Evolutionary conservation across 2,888 invertebrate genomes (phyloP).

Genomic region (Dendrolimus houi): DNA sequence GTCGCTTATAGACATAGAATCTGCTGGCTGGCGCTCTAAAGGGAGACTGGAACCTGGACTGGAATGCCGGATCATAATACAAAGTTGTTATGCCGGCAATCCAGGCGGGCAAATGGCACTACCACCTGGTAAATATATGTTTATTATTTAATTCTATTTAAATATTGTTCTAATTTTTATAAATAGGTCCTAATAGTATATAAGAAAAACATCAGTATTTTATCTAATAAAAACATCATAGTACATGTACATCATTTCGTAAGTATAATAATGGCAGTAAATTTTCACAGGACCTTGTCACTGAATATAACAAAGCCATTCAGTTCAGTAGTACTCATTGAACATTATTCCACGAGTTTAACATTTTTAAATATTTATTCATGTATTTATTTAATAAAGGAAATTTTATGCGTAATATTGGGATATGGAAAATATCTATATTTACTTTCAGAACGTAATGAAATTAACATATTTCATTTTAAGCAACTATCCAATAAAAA

Average conservation of each 20-base stretch:
- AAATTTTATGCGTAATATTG: slow-evolving; percentile 14
- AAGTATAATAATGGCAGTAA: neutral
- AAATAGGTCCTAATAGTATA: too few species aligned
- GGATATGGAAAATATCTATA: slow-evolving; percentile 11
- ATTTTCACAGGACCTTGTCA: neutral
- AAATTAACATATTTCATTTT: slow-evolving; percentile 31
- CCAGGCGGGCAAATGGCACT: too few species aligned
- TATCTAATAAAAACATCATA: neutral
- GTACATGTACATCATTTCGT: neutral
- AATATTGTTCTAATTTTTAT: too few species aligned
- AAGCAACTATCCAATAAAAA: slow-evolving; percentile 42
- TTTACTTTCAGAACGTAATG: slow-evolving; percentile 8
- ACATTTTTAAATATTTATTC: slow-evolving; percentile 7
- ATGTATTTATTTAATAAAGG: slow-evolving; percentile 11
- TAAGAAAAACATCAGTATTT: neutral
- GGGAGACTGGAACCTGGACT: too few species aligned
- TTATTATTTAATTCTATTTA: too few species aligned
- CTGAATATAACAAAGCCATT: slow-evolving; percentile 15
- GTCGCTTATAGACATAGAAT: too few species aligned
- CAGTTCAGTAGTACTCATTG: slow-evolving; percentile 4
- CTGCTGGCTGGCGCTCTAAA: too few species aligned
- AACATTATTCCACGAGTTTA: neutral
- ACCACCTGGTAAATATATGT: too few species aligned
- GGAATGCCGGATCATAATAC: too few species aligned
- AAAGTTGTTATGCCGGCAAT: too few species aligned